Evolutionary conservation across 2,888 invertebrate genomes (phyloP).

Genomic region (Tupiocoris notatus): DNA sequence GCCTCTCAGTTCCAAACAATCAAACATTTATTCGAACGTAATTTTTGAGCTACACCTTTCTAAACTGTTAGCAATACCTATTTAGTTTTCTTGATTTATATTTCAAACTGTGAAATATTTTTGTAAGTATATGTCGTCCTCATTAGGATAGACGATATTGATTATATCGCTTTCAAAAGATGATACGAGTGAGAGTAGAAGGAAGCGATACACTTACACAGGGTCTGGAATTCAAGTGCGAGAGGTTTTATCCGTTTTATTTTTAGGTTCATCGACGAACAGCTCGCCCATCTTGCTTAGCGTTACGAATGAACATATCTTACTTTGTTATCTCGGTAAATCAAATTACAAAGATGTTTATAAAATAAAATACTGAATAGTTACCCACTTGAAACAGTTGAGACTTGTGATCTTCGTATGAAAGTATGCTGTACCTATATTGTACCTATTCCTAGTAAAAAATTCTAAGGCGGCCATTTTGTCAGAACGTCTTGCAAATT

Average conservation of each 20-base stretch:
- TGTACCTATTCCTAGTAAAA: not conserved
- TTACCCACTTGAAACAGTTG: slow-evolving; percentile 33
- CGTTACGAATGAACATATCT: slow-evolving; percentile 25
- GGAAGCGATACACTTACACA: not conserved
- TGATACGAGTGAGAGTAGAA: not conserved
- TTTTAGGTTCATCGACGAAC: not conserved
- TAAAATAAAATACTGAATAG: slow-evolving; percentile 19
- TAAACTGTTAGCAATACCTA: too few relatives aligned
- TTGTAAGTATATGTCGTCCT: not conserved
- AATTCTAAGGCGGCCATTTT: not conserved
- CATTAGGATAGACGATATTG: not conserved
- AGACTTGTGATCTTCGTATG: slow-evolving; percentile 31
- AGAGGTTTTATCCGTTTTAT: not conserved
- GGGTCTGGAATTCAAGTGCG: not conserved
- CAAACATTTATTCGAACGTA: too few relatives aligned
- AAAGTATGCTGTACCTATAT: not conserved
- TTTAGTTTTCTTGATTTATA: not conserved
- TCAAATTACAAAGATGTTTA: slow-evolving; percentile 10
- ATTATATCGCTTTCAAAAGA: not conserved
- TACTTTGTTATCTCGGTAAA: slow-evolving; percentile 7
- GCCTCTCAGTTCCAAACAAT: too few relatives aligned
- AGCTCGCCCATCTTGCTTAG: not conserved
- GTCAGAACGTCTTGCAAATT: slow-evolving; percentile 1
- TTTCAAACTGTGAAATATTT: not conserved
- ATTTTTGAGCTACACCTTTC: too few relatives aligned